Base-by-base conservation (phyloP, 2,797 vertebrate genomes). In the Crypturellus tataupa region DNA sequence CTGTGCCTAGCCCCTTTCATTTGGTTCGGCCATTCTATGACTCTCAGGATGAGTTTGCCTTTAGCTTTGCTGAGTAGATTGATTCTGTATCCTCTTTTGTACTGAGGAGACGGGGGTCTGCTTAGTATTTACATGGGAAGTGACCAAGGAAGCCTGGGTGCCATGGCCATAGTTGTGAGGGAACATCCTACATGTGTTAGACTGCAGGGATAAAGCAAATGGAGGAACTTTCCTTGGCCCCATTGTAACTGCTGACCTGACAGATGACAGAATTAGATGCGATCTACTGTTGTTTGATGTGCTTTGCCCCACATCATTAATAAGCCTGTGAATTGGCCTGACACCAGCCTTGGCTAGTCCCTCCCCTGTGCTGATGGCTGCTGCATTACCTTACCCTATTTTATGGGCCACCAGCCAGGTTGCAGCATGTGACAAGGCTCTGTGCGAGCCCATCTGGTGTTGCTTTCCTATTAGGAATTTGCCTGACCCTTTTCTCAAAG, bases 251-350 rank as follows among this genome's bases (percentile, higher is more conserved):
- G 75, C 21, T 88, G 73, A 88, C 33, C 72, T 87, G 68, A 86
- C 25, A 84, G 75, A 76, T 25, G 51, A 47, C 51, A 86, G 59
- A 76, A 78, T 76, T 46, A 53, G 63, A 11, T 77, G 31, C 86
- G 3, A 46, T 70, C 23, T 47, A 47, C 46, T 76, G 1, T 24
- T 29, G 18, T 31, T 90, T 87, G 49, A 39, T 72, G 72, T 51
- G 19, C 56, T 83, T 72, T 84, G 24, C 44, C 76, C 33, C 62
- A 1, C 81, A 37, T 56, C 20, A 58, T 90, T 73, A 95, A 70
- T 84, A 84, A 93, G 88, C 27, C 47, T 29, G 37, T 81, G 92
- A 85, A 84, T 76, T 93, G 80, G 67, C 83, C 47, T 94, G 83
- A 76, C 51, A 73, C 1, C 9, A 53, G 59, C 20, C 27, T 62